These are phyloP conservation scores for Lissocephala sabroskyi DNA, from an alignment of 2,888 invertebrate species.

Conservation along the genomic window DNA sequence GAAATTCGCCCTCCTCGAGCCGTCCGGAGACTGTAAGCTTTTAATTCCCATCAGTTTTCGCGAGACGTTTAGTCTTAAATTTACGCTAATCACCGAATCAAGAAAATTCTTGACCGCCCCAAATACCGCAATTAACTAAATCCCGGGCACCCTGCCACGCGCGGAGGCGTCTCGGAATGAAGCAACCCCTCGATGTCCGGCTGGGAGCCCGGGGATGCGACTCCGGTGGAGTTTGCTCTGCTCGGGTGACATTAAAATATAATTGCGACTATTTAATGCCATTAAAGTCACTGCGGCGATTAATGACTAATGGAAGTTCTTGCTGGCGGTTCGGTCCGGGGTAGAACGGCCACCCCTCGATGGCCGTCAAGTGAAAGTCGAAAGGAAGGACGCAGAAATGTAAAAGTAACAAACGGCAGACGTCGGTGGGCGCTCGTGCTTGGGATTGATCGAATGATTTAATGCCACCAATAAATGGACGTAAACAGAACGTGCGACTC, in stretches of 20 bases:
- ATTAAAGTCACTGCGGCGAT: slow-evolving; percentile 61
- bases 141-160: slow-evolving; percentile 10
- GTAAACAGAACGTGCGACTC: slow-evolving; percentile 52
- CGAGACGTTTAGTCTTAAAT: no score
- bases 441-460: slow-evolving; percentile 71
- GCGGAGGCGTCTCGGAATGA: no score
- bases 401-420: slow-evolving; percentile 24
- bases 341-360: no score
- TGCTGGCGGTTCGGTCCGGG: no score
- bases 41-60: no score
- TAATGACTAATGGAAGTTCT: slow-evolving; percentile 64
- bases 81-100: no score
- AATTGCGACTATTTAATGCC: slow-evolving; percentile 67
- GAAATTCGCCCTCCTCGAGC: no score
- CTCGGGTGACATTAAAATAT: slow-evolving; percentile 50
- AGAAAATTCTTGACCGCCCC: no score
- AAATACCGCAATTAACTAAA: slow-evolving; percentile 45
- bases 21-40: no score
- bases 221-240: slow-evolving; percentile 22
- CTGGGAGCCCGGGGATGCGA: slow-evolving; percentile 4
- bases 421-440: slow-evolving; percentile 42
- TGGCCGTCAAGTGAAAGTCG: slow-evolving; percentile 10
- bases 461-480: slow-evolving; percentile 68
- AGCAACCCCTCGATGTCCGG: slow-evolving; percentile 4
- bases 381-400: not conserved